phyloP scores from a whole-genome alignment of 2,888 invertebrate genomes.

The Caenorhabditis zanzibari region DNA sequence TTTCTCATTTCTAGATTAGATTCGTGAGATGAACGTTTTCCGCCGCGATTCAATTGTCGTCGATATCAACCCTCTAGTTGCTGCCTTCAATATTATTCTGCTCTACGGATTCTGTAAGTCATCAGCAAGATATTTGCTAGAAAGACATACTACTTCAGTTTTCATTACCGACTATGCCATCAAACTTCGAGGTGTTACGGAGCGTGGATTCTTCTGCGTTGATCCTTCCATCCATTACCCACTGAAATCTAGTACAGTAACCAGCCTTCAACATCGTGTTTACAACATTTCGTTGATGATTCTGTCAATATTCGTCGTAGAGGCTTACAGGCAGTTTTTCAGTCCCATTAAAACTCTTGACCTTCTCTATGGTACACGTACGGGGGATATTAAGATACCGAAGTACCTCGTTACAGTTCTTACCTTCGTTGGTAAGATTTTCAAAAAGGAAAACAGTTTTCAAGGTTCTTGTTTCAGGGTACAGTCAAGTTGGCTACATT shows the following conservation, averaged over 20 bases:
- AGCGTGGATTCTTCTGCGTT: conserved; percentile 35
- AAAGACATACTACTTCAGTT: neutral
- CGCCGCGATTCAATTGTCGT: conserved; percentile 8
- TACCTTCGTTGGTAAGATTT: conserved; percentile 24
- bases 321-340: neutral
- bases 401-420: conserved; percentile 22
- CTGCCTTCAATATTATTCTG: neutral
- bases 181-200: neutral
- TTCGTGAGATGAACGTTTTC: conserved; percentile 15
- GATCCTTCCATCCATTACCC: conserved; percentile 40
- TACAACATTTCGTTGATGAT: conserved; percentile 35
- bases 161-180: conserved; percentile 30
- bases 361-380: conserved; percentile 20
- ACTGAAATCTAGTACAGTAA: conserved; percentile 15
- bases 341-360: neutral
- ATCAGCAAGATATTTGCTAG: neutral
- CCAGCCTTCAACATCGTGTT: conserved; percentile 24
- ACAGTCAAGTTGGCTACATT: conserved; percentile 42
- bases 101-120: conserved; percentile 45
- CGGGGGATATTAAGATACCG: neutral
- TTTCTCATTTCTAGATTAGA: neutral
- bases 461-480: conserved; percentile 6
- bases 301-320: conserved; percentile 10
- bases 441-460: too few species aligned
- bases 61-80: neutral